Evolutionary conservation across 2,797 vertebrate genomes (phyloP), one percentile per base, ranked within the genome.

Genomic region (Macropus fuliginosus): DNA sequence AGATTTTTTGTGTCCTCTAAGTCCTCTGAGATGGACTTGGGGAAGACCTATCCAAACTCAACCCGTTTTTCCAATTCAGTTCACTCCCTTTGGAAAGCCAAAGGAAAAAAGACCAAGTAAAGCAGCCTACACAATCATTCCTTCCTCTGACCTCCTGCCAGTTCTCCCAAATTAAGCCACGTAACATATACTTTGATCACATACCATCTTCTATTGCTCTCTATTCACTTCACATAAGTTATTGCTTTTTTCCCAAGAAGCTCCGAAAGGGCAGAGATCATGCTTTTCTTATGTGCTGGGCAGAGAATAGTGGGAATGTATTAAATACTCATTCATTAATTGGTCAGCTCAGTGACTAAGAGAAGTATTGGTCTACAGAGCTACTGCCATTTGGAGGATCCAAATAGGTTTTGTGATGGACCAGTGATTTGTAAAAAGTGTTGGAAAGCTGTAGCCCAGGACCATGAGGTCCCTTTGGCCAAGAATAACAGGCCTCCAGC

Each of bases 361-460:
- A 81, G 21, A 81, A 81, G 16, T 40, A 81, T 40, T 81, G 18
- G 66, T 46, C 91, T 91, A 54, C 87, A 94, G 14, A 74, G 5
- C 1, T 10, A 92, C 18, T 81, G 56, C 31, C 34, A 91, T 54
- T 5, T 13, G 46, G 28, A 8, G 93, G 52, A 95, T 93, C 54
- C 55, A 57, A 93, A 94, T 91, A 95, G 93, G 91, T 4, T 93
- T 95, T 91, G n/a, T 55, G 0, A 89, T 56, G 54, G 28, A 95
- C 92, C 91, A 94, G 29, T 14, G 94, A 93, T 55, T 5, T 56
- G 66, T 91, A 90, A 91, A 94, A 92, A 56, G 55, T 89, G 92
- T 11, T 52, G 91, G 93, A 95, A 94, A 94, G 40, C 12, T 54
- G 52, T 11, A 91, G 46, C 3, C 92, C 66, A 59, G 21, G 50